phyloP scores from a whole-genome alignment of 2,797 vertebrate species.

The Pseudocheirus occidentalis region DNA sequence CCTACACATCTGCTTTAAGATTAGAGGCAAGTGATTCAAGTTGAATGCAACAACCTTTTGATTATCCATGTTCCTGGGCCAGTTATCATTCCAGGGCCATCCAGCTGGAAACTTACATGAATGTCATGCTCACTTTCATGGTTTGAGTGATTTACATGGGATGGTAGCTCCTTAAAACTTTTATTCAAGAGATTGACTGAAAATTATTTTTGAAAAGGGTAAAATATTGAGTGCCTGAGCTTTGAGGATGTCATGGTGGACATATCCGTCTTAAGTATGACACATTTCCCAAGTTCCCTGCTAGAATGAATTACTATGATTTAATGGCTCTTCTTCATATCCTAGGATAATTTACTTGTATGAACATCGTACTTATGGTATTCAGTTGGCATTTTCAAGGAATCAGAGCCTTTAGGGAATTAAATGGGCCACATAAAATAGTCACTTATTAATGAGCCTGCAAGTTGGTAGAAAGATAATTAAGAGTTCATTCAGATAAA shows the following conservation, averaged over 20 bases:
- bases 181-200: conserved; percentile 18
- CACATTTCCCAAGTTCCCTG: conserved; percentile 13
- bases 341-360: conserved; percentile 43
- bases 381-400: conserved; percentile 54
- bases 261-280: conserved; percentile 56
- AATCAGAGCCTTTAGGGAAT: conserved; percentile 49
- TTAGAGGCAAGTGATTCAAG: background rate
- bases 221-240: conserved; percentile 41
- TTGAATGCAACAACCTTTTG: background rate
- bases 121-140: background rate
- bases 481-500: conserved; percentile 62
- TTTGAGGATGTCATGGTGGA: conserved; percentile 8
- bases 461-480: conserved; percentile 52
- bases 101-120: background rate
- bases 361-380: conserved; percentile 51
- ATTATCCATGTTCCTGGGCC: conserved; percentile 4
- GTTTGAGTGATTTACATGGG: background rate
- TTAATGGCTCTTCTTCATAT: conserved; percentile 54
- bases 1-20: background rate
- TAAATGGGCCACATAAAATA: conserved; percentile 57
- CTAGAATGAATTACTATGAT: conserved; percentile 49
- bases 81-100: background rate
- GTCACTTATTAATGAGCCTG: conserved; percentile 62
- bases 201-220: conserved; percentile 37
- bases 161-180: conserved; percentile 41